Evolutionary conservation across 2,888 invertebrate genomes (phyloP), one percentile per base, ranked within the genome.

Genomic region (Antitype chi): DNA sequence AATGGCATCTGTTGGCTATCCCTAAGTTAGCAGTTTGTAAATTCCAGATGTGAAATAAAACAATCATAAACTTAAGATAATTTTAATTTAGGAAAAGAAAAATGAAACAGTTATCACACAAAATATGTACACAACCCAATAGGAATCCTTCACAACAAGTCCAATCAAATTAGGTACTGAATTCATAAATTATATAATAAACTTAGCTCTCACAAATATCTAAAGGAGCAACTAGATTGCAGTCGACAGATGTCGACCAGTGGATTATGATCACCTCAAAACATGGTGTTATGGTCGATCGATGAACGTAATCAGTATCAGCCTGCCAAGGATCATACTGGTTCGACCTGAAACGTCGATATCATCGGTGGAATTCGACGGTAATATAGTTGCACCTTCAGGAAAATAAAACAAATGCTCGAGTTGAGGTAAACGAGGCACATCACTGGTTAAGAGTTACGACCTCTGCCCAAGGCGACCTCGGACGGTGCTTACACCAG

Each of bases 61-160:
- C 71, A 87, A 72, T 0, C 2, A 28, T 47, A 38, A 83, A 88
- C 86, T 88, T 76, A 81, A 80, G 60, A 87, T 78, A 83, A 74
- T 72, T 85, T 81, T 87, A 83, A 87, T 89, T 85, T 74, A 76
- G 59, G 74, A 85, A 81, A 89, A 66, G 64, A 78, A 77, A 81
- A 81, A 82, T 67, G 63, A 81, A 83, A 87, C 73, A 69, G 76
- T 76, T 81, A 71, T 80, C 72, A 78, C 76, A 78, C 76, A 87
- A 25, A 70, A 85, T 81, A 89, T 87, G 66, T 84, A 85, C 86
- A 87, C 84, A 82, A 87, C 74, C 74, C 52, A 88, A 76, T 60
- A 76, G 49, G 38, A 80, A 67, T 76, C 64, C 67, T 80, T 75
- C 52, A 78, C 62, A 80, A 75, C 67, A 79, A 74, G 62, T 76